Percentiles rank a stretch among this genome's conserved stretches.
phyloP scores from a whole-genome alignment of 2,113 vertebrate genomes.

The Tenebrosternarchus preto region DNA sequence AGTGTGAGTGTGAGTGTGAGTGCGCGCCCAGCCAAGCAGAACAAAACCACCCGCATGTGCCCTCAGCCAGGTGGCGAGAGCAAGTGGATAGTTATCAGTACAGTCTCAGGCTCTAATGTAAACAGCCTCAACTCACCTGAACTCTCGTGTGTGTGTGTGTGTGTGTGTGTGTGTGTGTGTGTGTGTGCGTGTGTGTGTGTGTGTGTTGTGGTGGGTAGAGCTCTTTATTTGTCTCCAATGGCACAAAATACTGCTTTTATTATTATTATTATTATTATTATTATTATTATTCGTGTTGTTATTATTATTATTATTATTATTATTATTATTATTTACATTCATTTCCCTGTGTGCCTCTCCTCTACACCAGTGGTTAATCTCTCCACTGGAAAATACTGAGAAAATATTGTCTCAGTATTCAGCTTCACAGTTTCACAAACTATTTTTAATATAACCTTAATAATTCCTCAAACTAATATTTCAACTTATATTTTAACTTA shows the following conservation, averaged over 20 bases:
- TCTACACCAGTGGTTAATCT: too few relatives aligned
- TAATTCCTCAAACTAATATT: neutral
- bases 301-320: too few relatives aligned
- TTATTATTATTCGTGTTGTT: too few relatives aligned
- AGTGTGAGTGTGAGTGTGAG: neutral
- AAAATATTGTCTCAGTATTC: neutral
- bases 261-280: too few relatives aligned
- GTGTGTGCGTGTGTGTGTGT: neutral
- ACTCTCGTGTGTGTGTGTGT: neutral
- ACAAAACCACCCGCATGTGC: conserved; percentile 13
- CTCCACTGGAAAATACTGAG: neutral
- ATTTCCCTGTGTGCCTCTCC: too few relatives aligned
- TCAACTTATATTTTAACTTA: neutral
- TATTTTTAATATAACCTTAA: neutral
- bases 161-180: neutral
- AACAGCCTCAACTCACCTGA: conserved; percentile 23
- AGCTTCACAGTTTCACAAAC: neutral
- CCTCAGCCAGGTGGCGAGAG: conserved; percentile 2
- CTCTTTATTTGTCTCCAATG: too few relatives aligned
- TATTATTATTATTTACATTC: too few relatives aligned
- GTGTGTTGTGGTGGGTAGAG: neutral
- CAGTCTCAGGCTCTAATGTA: conserved; percentile 6
- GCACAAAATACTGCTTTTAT: too few relatives aligned
- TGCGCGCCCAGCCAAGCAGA: conserved; percentile 8
- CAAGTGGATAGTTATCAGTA: neutral